A percentile compares a stretch with the other conserved stretches of the same genome.
Conservation (phyloP, 2,888 invertebrate genomes). For the Lydus trimaculatus region DNA sequence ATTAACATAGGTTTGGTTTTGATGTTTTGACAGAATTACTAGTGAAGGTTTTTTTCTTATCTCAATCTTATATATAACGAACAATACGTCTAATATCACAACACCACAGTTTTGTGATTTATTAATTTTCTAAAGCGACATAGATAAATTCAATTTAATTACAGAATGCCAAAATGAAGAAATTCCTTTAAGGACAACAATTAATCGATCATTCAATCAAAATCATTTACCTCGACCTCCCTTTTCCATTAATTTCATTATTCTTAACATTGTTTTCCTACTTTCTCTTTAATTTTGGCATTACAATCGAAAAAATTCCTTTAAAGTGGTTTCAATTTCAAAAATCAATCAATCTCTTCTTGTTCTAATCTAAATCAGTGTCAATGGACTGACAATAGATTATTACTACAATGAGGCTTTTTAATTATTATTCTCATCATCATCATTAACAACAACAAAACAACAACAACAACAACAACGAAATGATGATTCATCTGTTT, state of each 20-base stretch:
- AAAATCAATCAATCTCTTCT: neutral
- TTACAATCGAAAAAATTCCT: neutral
- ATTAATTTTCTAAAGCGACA: neutral
- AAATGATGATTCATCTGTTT: conserved; percentile 41
- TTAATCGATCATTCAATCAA: neutral
- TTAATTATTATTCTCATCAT: conserved; percentile 5
- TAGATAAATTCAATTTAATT: neutral
- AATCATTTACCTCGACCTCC: neutral
- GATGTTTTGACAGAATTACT: neutral
- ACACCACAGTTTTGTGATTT: neutral
- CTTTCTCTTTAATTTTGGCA: conserved; percentile 1
- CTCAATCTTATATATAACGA: neutral
- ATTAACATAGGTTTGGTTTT: neutral
- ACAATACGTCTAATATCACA: neutral
- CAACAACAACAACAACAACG: neutral
- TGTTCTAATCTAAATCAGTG: neutral
- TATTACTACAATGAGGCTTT: conserved; percentile 29
- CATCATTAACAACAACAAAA: neutral
- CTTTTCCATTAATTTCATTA: neutral
- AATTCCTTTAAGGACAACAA: neutral
- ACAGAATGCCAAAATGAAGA: neutral
- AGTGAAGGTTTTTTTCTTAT: neutral
- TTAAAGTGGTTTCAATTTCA: neutral
- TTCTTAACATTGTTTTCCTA: neutral
- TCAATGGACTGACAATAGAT: conserved; percentile 1